A percentile compares a stretch with the other conserved stretches of the same genome.
These are phyloP conservation scores for Machimus atricapillus DNA, from an alignment of 2,888 invertebrate species.

Conservation along the genomic window DNA sequence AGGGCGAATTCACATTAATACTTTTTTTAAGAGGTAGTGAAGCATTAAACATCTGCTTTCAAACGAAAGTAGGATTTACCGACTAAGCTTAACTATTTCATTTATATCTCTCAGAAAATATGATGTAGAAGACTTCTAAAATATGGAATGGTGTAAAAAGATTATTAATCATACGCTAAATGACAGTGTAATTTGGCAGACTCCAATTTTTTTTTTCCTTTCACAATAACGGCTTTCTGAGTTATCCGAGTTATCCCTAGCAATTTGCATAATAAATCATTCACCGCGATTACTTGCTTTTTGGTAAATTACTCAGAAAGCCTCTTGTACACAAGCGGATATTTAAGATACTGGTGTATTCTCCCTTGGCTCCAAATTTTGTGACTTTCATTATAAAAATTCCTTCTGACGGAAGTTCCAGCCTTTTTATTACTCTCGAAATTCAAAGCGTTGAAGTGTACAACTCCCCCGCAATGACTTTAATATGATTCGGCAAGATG, in stretches of 20 bases:
- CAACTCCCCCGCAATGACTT: not conserved
- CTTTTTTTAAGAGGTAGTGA: not conserved
- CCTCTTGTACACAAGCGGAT: not conserved
- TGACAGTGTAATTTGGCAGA: not conserved
- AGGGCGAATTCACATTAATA: not conserved
- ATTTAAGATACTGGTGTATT: not conserved
- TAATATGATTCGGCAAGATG: not conserved
- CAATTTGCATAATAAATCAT: not conserved
- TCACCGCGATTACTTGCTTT: not conserved
- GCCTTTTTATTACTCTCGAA: not conserved
- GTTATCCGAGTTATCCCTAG: not conserved
- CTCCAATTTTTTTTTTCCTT: not conserved
- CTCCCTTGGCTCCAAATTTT: not conserved
- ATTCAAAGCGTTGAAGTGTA: not conserved
- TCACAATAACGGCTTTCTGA: not conserved
- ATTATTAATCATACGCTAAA: not conserved
- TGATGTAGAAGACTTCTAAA: not conserved
- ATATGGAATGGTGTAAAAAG: not conserved
- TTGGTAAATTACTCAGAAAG: not conserved
- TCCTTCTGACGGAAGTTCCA: not conserved
- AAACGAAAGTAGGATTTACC: not conserved
- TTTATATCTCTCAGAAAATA: not conserved
- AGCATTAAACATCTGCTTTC: not conserved
- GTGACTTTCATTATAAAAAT: not conserved
- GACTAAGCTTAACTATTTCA: not conserved